Percentiles rank a stretch among this genome's conserved stretches.
Conservation (phyloP, 2,113 vertebrate genomes). For the Rhinopithecus roxellana region DNA sequence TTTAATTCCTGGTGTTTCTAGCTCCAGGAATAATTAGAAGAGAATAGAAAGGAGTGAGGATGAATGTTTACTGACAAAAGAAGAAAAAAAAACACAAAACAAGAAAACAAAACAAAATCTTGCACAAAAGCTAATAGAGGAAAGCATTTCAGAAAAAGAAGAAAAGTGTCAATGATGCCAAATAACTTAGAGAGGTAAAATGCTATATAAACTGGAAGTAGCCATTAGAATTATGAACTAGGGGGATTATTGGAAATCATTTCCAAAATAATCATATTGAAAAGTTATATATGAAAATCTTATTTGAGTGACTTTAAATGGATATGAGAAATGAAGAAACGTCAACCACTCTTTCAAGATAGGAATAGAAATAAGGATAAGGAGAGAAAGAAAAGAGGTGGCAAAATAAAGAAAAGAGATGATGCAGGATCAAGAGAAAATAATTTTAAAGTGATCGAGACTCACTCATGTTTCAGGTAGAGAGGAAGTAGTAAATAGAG, state of each 20-base stretch:
- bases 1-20: background rate
- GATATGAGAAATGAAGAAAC: background rate
- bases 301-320: background rate
- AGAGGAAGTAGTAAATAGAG: background rate
- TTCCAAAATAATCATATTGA: background rate
- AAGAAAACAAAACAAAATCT: background rate
- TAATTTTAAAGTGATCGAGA: background rate
- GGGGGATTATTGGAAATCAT: background rate
- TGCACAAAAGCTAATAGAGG: background rate
- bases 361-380: background rate
- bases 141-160: background rate
- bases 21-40: background rate
- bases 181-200: background rate
- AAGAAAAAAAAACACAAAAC: background rate
- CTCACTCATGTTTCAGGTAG: background rate
- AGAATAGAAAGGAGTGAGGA: background rate
- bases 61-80: background rate
- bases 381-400: background rate
- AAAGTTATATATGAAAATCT: background rate
- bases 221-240: background rate
- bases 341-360: background rate
- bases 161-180: background rate
- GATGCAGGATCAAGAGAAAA: background rate
- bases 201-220: background rate
- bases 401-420: background rate